These are phyloP conservation scores for Melinopterus prodromus DNA, from an alignment of 2,888 invertebrate genomes.

Conservation along the genomic window DNA sequence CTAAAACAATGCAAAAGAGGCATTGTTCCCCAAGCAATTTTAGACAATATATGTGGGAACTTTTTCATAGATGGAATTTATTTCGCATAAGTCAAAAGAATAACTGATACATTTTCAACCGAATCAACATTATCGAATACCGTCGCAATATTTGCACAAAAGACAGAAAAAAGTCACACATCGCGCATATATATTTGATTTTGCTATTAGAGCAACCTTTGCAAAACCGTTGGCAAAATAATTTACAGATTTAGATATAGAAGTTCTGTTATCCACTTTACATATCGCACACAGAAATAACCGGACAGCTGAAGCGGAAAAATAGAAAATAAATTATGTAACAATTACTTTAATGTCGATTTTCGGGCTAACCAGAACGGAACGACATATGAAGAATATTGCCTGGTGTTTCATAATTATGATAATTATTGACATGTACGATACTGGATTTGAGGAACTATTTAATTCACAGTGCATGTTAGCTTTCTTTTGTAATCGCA, in stretches of 20 bases:
- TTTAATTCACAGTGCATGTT: too few species aligned
- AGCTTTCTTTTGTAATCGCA: too few species aligned
- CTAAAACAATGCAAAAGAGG: background rate
- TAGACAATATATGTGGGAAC: background rate
- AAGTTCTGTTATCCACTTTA: too few species aligned
- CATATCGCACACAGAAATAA: background rate
- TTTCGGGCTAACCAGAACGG: background rate
- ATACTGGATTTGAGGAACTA: too few species aligned
- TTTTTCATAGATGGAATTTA: background rate
- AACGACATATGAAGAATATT: background rate
- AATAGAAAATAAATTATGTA: slow-evolving; percentile 4
- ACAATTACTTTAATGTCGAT: background rate
- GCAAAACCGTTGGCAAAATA: background rate
- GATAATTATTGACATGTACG: background rate
- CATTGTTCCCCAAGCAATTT: background rate
- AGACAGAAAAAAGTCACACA: background rate
- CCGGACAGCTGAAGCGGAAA: background rate
- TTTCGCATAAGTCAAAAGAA: background rate
- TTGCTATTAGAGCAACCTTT: background rate
- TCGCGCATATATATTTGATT: background rate
- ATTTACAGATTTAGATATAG: too few species aligned
- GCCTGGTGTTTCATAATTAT: background rate
- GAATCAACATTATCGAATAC: background rate
- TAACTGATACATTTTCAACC: background rate
- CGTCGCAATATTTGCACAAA: background rate